Conservation (phyloP, 2,888 invertebrate genomes). For the Volucella zonaria region DNA sequence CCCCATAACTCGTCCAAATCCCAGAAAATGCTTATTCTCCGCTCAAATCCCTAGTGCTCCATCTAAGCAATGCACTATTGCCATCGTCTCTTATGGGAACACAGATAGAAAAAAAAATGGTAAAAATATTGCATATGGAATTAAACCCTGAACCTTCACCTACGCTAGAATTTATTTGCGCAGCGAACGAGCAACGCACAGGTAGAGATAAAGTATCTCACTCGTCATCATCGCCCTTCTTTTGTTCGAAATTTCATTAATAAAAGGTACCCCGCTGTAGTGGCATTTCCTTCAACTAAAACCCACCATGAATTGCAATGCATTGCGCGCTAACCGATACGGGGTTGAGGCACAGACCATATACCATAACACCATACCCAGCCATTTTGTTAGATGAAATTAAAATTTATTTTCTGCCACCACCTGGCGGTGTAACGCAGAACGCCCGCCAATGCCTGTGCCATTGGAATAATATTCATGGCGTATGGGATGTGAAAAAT, state of each 20-base stretch:
- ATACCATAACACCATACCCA: constrained; percentile 12
- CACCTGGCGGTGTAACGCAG: constrained; percentile 38
- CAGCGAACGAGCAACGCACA: constrained; percentile 2
- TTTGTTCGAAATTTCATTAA: constrained; percentile 58
- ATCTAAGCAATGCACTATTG: constrained; percentile 19
- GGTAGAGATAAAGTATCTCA: constrained; percentile 9
- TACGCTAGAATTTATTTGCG: constrained; percentile 42
- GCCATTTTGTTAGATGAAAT: constrained; percentile 54
- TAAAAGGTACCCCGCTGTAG: constrained; percentile 14
- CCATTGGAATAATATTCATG: constrained; percentile 44
- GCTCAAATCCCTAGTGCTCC: constrained; percentile 3
- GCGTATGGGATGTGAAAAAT: constrained; percentile 38
- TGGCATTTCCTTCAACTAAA: not conserved
- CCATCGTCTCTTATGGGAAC: not conserved
- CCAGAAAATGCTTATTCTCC: constrained; percentile 14
- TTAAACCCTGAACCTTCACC: constrained; percentile 58
- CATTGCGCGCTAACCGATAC: constrained; percentile 40
- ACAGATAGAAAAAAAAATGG: not conserved
- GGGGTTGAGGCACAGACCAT: constrained; percentile 6
- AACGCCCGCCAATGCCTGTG: not conserved
- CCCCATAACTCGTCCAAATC: constrained; percentile 38
- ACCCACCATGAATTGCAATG: constrained; percentile 36
- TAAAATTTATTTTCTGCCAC: constrained; percentile 59
- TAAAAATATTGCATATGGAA: constrained; percentile 31
- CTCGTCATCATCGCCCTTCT: constrained; percentile 15